A percentile compares a stretch with the other conserved stretches of the same genome.
phyloP scores from a whole-genome alignment of 92 coral and sea anemone genomes.

The Palythoa grandiflora region DNA sequence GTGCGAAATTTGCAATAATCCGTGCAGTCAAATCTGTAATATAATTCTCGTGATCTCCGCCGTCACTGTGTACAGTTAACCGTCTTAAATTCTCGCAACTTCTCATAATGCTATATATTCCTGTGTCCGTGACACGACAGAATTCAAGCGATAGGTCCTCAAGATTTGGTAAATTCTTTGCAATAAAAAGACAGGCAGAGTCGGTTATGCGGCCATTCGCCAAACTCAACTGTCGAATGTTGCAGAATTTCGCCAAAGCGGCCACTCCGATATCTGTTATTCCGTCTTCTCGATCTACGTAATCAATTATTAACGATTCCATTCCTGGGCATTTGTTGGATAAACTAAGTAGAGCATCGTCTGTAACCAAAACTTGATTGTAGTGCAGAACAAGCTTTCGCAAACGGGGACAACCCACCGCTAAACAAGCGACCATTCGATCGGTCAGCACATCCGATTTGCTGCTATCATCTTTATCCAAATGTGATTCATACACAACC shows the following conservation, averaged over 20 bases:
- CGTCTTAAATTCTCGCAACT: slow-evolving; percentile 84
- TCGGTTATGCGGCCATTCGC: slow-evolving; percentile 94
- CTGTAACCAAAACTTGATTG: slow-evolving; percentile 89
- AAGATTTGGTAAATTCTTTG: slow-evolving; percentile 76
- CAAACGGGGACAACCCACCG: slow-evolving; percentile 81
- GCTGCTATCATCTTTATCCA: slow-evolving; percentile 81
- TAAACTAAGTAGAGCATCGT: slow-evolving; percentile 72
- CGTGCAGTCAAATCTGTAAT: slow-evolving; percentile 89
- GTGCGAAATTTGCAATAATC: slow-evolving; percentile 84
- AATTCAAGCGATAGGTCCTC: slow-evolving; percentile 89
- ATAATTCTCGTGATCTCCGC: slow-evolving; percentile 71
- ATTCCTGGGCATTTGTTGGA: slow-evolving; percentile 86
- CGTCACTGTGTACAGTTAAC: slow-evolving; percentile 84
- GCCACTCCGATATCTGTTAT: slow-evolving; percentile 90
- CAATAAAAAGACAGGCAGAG: slow-evolving; percentile 80
- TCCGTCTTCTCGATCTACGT: slow-evolving; percentile 85
- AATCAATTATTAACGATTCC: slow-evolving; percentile 90
- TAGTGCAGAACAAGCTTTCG: slow-evolving; percentile 81
- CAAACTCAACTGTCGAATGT: slow-evolving; percentile 85
- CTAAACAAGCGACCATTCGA: slow-evolving; percentile 83
- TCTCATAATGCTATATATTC: slow-evolving; percentile 84
- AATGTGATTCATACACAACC: slow-evolving; percentile 87
- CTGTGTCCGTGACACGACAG: slow-evolving; percentile 89
- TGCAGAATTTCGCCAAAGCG: slow-evolving; percentile 86
- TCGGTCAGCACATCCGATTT: slow-evolving; percentile 78